Conservation (phyloP, 2,113 vertebrate species). For the Neoarius graeffei region DNA sequence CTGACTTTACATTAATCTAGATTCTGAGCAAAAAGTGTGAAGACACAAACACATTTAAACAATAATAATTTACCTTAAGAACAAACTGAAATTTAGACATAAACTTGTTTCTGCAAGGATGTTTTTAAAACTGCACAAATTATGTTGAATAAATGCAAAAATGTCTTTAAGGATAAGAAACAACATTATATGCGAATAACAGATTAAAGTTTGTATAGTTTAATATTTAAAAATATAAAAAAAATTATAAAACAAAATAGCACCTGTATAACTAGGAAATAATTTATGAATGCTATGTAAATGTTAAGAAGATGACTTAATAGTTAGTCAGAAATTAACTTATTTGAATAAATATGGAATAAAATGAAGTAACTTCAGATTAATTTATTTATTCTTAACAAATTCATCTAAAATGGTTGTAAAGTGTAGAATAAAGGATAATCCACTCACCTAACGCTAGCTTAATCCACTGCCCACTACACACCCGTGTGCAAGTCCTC, state of each 20-base stretch:
- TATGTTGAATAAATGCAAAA: background rate
- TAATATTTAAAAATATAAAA: background rate
- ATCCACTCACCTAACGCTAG: slow-evolving; percentile 11
- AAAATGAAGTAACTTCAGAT: background rate
- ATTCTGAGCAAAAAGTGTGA: background rate
- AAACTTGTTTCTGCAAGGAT: background rate
- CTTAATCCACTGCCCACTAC: background rate
- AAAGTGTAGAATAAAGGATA: background rate
- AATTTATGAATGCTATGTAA: background rate
- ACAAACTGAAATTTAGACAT: background rate
- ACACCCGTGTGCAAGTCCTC: slow-evolving; percentile 14
- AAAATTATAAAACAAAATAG: background rate
- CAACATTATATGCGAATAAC: background rate
- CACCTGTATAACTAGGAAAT: background rate
- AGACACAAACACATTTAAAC: background rate
- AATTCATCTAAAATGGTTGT: background rate
- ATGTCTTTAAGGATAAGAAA: background rate
- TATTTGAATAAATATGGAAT: background rate
- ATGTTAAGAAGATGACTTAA: background rate
- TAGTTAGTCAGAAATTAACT: background rate
- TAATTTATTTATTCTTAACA: background rate
- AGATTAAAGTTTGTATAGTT: background rate
- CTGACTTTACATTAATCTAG: background rate
- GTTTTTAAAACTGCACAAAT: background rate
- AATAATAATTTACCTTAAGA: background rate